phyloP scores from a whole-genome alignment of 2,888 invertebrate genomes.

The Xylophagus ater region DNA sequence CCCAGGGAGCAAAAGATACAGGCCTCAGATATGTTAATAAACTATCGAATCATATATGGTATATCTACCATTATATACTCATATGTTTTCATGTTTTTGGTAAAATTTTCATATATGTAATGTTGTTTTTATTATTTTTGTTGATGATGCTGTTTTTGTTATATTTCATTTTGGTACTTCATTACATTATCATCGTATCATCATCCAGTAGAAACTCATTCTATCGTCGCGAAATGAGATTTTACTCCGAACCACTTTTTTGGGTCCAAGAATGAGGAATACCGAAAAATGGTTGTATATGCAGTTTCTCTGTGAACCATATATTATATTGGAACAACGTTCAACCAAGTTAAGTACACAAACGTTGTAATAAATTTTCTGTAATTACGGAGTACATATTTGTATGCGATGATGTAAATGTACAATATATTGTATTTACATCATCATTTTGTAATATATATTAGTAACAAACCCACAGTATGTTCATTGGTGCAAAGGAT shows the following conservation, averaged over 20 bases:
- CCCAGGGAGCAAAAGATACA: constrained; percentile 4
- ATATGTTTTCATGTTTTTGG: too few species aligned
- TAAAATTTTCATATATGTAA: too few species aligned
- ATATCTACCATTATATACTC: too few species aligned
- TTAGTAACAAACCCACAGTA: too few species aligned
- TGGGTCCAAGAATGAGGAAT: too few species aligned
- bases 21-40: constrained; percentile 11
- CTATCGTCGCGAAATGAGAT: not conserved
- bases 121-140: too few species aligned
- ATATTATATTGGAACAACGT: not conserved
- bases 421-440: too few species aligned
- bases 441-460: too few species aligned
- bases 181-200: not conserved
- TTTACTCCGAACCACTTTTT: not conserved
- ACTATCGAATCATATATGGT: too few species aligned
- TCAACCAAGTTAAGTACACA: constrained; percentile 11
- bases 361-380: constrained; percentile 13
- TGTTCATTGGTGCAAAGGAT: too few species aligned
- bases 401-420: too few species aligned
- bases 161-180: not conserved
- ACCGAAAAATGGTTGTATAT: too few species aligned
- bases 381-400: constrained; percentile 14
- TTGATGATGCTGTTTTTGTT: not conserved
- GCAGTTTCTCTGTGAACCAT: not conserved
- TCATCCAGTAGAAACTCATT: not conserved